Evolutionary conservation across 2,888 invertebrate genomes (phyloP).

Genomic region (Petrolisthes cinctipes): DNA sequence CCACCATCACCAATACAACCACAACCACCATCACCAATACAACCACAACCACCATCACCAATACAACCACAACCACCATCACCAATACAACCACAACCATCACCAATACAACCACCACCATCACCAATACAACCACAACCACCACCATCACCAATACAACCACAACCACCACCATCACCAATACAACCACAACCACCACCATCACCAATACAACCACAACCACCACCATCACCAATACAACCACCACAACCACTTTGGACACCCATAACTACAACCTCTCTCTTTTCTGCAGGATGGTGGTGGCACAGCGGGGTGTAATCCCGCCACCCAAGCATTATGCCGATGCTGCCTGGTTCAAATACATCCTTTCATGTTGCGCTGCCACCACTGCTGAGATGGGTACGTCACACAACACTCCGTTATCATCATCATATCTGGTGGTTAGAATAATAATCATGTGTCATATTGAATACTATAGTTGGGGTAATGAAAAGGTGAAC

Average conservation of each 20-base stretch:
- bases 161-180: background rate
- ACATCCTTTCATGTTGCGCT: conserved; percentile 65
- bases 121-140: background rate
- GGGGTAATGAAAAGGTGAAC: no score
- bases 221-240: background rate
- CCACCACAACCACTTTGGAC: background rate
- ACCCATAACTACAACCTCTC: background rate
- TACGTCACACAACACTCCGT: conserved; percentile 31
- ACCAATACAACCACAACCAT: background rate
- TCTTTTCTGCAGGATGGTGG: conserved; percentile 60
- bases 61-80: background rate
- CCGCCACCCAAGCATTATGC: conserved; percentile 63
- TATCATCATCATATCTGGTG: background rate
- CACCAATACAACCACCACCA: background rate
- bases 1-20: background rate
- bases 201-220: background rate
- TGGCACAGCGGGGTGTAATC: conserved; percentile 62
- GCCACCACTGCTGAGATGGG: conserved; percentile 65
- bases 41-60: background rate
- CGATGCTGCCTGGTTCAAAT: conserved; percentile 65
- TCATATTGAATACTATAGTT: no score
- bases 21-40: background rate
- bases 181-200: background rate
- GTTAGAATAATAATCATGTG: background rate
- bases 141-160: background rate